phyloP scores from a whole-genome alignment of 2,113 vertebrate species.

The Chloebia gouldiae region DNA sequence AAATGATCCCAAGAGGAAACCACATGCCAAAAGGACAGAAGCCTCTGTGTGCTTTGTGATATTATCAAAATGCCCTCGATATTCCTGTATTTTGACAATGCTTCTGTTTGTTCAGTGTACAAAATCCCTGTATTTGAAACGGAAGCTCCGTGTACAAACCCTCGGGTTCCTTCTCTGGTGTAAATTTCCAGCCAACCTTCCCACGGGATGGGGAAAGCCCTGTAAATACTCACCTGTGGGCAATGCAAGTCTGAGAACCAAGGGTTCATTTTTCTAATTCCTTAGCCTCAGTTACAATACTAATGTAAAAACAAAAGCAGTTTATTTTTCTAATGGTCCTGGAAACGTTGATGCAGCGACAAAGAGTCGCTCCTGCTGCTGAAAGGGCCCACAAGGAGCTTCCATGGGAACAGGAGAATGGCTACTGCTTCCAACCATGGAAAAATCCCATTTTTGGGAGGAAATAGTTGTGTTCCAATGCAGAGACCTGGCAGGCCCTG shows the following conservation, averaged over 20 bases:
- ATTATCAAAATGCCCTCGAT: accelerated
- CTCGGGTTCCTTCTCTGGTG: background rate
- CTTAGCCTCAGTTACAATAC: background rate
- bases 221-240: slow-evolving; percentile 30
- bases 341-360: background rate
- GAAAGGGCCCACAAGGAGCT: background rate
- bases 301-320: slow-evolving; percentile 18
- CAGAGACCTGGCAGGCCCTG: background rate
- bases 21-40: accelerated
- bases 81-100: accelerated
- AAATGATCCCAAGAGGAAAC: background rate
- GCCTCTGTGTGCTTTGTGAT: accelerated
- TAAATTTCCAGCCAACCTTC: background rate
- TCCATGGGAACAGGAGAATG: accelerated
- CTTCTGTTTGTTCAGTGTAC: background rate
- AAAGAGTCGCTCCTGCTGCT: background rate
- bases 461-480: accelerated
- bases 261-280: background rate
- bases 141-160: background rate
- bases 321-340: slow-evolving; percentile 61
- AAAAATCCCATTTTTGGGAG: background rate
- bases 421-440: accelerated
- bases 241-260: background rate
- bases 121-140: background rate
- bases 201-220: background rate